Percentiles rank a stretch among this genome's conserved stretches.
Conservation (phyloP, 2,888 invertebrate genomes). For the Coenonympha glycerion region DNA sequence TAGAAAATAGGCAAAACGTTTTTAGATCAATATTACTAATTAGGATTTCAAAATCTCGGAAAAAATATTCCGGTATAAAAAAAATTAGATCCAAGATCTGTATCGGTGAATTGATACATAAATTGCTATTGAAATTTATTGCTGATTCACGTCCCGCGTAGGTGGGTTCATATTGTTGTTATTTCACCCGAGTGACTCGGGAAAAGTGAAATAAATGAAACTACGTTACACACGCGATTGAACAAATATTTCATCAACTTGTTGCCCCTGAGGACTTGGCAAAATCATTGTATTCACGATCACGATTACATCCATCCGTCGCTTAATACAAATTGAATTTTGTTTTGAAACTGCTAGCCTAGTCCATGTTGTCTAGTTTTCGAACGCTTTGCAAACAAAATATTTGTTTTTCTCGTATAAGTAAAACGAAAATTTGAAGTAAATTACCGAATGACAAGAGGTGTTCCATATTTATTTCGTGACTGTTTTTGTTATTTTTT, state of each 20-base stretch:
- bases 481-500: neutral
- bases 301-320: slow-evolving; percentile 42
- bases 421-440: neutral
- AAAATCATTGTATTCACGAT: slow-evolving; percentile 53
- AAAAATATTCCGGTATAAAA: too few species aligned
- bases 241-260: slow-evolving; percentile 73
- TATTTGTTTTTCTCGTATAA: neutral
- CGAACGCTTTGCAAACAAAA: neutral
- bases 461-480: neutral
- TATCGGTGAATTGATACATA: neutral
- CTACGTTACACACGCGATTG: slow-evolving; percentile 70
- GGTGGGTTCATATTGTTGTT: slow-evolving; percentile 49
- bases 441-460: neutral
- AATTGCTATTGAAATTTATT: slow-evolving; percentile 37
- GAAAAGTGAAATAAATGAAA: slow-evolving; percentile 73
- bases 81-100: neutral
- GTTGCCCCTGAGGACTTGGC: slow-evolving; percentile 60
- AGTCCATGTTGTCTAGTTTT: neutral
- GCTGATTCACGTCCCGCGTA: slow-evolving; percentile 61
- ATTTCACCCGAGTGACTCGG: slow-evolving; percentile 64
- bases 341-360: slow-evolving; percentile 23
- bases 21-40: too few species aligned
- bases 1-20: too few species aligned
- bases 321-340: slow-evolving; percentile 46
- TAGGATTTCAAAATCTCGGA: too few species aligned